Evolutionary conservation across 2,888 invertebrate genomes (phyloP), one percentile per base, ranked within the genome.

Genomic region (Ophion ventricosus): DNA sequence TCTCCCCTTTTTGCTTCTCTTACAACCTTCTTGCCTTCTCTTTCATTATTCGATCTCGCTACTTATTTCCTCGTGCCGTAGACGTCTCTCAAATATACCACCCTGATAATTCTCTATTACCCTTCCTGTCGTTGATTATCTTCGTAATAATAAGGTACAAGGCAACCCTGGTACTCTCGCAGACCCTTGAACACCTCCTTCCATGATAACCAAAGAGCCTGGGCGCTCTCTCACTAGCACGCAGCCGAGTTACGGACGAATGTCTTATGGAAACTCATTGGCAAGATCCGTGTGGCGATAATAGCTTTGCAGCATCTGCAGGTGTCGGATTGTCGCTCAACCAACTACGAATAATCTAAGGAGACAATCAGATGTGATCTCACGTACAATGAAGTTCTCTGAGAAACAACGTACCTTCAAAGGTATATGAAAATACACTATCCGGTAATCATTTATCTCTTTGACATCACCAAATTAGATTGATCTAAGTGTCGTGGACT

Each of bases 1-100:
- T 14, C n/a, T 49, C 49, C 61, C 57, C 49, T 49, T 63, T 73
- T 57, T 64, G 40, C 66, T 35, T 72, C 77, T 59, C 74, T 76
- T 64, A 75, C 56, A 76, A 82, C 72, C 59, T 80, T 57, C 57
- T 75, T 43, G 26, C 72, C 79, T 76, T 56, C 56, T 61, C 73
- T 66, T 63, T 76, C 79, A 82, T 84, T 82, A 84, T 82, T 82
- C 79, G 82, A 79, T 79, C 82, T 74, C 49, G 26, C 75, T 72
- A n/a, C 70, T 83, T 75, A 70, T 83, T 78, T 70, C 61, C 69
- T 69, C 70, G 20, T 61, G 40, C 40, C 23, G 8, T 56, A 23
- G 25, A 40, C 56, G 14, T 26, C 25, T 57, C 40, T 14, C 64
- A 49, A 5, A 11, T 40, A 59, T 29, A 61, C 49, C 69, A 76